Evolutionary conservation across 1,140 invertebrate species (phyloP).

Genomic region (Cydia pomonella): DNA sequence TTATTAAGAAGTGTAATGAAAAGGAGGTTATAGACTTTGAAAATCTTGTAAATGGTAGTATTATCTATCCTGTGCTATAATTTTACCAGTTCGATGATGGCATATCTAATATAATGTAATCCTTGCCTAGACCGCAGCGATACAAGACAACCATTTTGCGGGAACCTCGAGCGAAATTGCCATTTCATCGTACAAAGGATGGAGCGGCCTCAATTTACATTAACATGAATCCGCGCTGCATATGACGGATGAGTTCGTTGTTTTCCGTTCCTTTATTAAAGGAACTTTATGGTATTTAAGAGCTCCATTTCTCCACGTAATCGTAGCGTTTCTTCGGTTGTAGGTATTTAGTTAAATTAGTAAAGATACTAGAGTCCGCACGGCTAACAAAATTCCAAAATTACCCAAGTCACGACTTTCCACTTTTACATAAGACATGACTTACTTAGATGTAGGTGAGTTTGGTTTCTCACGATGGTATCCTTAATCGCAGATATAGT

Average conservation of each 20-base stretch:
- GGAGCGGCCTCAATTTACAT: conserved; percentile 19
- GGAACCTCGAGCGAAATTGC: conserved; percentile 21
- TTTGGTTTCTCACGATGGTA: too few species aligned
- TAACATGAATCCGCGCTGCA: conserved; percentile 12
- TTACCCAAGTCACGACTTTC: too few species aligned
- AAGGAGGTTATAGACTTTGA: too few species aligned
- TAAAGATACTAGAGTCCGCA: too few species aligned
- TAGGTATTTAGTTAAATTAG: too few species aligned
- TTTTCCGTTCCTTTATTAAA: background rate
- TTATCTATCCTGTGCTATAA: too few species aligned
- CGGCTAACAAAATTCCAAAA: too few species aligned
- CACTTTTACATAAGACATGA: too few species aligned
- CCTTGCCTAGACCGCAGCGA: conserved; percentile 4
- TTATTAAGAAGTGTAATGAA: too few species aligned
- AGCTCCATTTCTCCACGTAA: background rate
- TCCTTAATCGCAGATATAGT: too few species aligned
- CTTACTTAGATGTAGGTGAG: too few species aligned
- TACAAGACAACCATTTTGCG: background rate
- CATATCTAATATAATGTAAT: background rate
- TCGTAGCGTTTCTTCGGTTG: background rate
- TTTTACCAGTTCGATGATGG: background rate
- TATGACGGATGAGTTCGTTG: conserved; percentile 14
- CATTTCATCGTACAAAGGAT: conserved; percentile 23
- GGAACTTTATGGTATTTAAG: background rate
- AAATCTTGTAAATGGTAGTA: too few species aligned